Percentiles rank a stretch among this genome's conserved stretches.
These are phyloP conservation scores for Climacteris rufus DNA, from an alignment of 2,113 vertebrate genomes.

Conservation along the genomic window DNA sequence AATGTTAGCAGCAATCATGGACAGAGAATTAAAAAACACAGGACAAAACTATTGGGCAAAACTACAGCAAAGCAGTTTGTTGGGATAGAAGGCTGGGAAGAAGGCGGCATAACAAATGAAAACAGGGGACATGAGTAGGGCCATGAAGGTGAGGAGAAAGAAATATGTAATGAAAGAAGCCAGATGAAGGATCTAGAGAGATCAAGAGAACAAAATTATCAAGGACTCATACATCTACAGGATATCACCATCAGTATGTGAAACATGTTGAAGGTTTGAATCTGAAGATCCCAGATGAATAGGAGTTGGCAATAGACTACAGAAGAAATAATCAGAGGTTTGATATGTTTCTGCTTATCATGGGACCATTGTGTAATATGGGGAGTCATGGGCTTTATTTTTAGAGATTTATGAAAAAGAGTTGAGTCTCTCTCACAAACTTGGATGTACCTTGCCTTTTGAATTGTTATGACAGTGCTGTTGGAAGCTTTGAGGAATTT, in stretches of 20 bases:
- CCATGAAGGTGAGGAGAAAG: background rate
- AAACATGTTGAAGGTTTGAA: accelerated
- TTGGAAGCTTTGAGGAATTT: background rate
- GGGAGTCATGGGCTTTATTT: background rate
- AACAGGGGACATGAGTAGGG: background rate
- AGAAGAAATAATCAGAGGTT: background rate
- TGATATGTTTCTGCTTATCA: background rate
- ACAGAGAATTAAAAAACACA: background rate
- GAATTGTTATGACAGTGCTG: background rate
- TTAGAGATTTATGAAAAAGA: background rate
- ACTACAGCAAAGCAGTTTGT: background rate
- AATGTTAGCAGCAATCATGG: background rate
- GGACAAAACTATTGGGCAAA: background rate
- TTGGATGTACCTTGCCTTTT: background rate
- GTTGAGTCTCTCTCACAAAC: background rate
- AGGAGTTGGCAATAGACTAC: background rate
- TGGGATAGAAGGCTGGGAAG: background rate
- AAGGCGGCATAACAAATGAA: background rate
- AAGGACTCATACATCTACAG: background rate
- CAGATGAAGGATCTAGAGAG: background rate
- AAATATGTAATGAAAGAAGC: background rate
- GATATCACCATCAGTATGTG: background rate
- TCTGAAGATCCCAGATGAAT: background rate
- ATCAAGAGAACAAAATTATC: background rate
- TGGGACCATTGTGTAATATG: background rate